These are phyloP conservation scores for Drosophila equinoxialis DNA, from an alignment of 1,140 invertebrate genomes.

Conservation along the genomic window DNA sequence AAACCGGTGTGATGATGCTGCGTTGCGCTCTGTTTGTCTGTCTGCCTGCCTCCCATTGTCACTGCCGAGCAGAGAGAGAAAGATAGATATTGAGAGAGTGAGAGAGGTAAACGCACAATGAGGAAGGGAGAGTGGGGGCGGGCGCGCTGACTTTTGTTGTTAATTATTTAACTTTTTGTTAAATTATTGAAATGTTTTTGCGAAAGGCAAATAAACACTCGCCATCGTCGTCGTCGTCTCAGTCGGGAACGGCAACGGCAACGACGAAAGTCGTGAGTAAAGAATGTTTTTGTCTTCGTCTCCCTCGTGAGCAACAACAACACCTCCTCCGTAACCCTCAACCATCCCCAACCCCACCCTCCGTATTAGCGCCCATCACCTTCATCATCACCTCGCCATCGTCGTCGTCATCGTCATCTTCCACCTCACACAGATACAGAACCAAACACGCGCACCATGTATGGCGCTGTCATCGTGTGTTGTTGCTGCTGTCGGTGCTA, in stretches of 20 bases:
- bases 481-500: slow-evolving; percentile 30
- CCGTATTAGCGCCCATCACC: not conserved
- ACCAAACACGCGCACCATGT: slow-evolving; percentile 65
- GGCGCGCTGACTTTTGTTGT: slow-evolving; percentile 56
- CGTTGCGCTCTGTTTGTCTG: slow-evolving; percentile 10
- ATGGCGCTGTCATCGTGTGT: slow-evolving; percentile 59
- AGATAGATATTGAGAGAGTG: not conserved
- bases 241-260: slow-evolving; percentile 18
- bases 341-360: not conserved
- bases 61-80: slow-evolving; percentile 8
- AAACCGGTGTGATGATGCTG: slow-evolving; percentile 44
- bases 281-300: slow-evolving; percentile 65
- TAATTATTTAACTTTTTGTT: slow-evolving; percentile 80
- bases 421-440: slow-evolving; percentile 44
- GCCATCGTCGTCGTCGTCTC: slow-evolving; percentile 2
- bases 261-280: slow-evolving; percentile 62
- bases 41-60: slow-evolving; percentile 21
- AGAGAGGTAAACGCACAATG: not conserved
- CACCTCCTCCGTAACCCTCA: not conserved
- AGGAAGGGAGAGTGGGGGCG: not conserved
- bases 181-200: slow-evolving; percentile 77
- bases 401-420: slow-evolving; percentile 31
- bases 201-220: slow-evolving; percentile 58
- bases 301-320: slow-evolving; percentile 7
- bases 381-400: not conserved